Evolutionary conservation across 2,113 vertebrate genomes (phyloP).

Genomic region (Xiphophorus couchianus): DNA sequence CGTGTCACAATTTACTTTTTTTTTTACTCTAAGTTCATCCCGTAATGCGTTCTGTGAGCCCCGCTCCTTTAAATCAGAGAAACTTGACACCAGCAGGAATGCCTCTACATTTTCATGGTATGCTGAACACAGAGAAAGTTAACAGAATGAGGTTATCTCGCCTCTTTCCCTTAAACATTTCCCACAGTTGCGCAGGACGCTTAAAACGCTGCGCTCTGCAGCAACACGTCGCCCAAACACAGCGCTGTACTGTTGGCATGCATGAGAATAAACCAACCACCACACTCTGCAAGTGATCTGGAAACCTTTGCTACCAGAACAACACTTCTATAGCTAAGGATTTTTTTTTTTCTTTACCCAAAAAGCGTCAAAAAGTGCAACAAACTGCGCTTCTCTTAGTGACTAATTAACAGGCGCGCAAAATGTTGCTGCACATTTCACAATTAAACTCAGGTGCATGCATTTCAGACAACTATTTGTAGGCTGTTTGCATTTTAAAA

Average conservation of each 20-base stretch:
- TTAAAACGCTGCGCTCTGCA: slow-evolving; percentile 15
- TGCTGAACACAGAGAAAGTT: not conserved
- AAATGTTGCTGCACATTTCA: not conserved
- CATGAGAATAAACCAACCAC: not conserved
- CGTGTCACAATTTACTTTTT: not conserved
- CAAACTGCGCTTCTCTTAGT: not conserved
- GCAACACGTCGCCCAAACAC: not conserved
- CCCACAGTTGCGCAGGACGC: not conserved
- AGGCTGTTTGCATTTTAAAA: not conserved
- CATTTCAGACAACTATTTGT: not conserved
- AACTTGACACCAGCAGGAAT: not conserved
- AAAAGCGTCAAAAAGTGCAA: not conserved
- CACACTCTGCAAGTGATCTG: not conserved
- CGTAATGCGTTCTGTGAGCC: not conserved
- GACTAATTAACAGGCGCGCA: not conserved
- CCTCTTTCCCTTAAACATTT: not conserved
- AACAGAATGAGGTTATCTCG: not conserved
- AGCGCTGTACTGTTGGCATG: not conserved
- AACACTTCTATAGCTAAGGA: not conserved
- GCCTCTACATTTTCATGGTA: not conserved
- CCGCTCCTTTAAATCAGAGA: too few species aligned
- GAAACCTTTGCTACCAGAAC: not conserved
- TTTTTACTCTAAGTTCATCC: not conserved
- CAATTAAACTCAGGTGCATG: not conserved
- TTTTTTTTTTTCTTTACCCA: not conserved